Evolutionary conservation across 2,113 vertebrate genomes (phyloP), one percentile per base, ranked within the genome.

Genomic region (Ictalurus furcatus): DNA sequence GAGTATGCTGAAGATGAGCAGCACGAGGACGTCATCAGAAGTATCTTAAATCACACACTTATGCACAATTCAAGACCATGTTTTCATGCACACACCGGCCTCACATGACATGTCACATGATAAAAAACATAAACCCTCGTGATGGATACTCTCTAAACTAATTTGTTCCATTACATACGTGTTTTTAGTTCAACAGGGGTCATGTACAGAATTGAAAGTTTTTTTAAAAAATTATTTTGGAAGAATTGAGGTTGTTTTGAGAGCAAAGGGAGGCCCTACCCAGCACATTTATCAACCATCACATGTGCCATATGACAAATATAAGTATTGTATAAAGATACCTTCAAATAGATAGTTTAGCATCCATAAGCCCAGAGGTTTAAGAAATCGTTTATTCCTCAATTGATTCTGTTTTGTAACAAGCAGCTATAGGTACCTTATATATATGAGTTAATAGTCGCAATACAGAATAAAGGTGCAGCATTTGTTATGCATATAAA

Each of bases 51-150:
- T 58, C 17, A 1, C 54, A 82, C 14, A 82, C 79, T 37, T 58
- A 9, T 34, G 79, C 79, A 82, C 14, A 82, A 82, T 34, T 82
- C 54, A 82, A 82, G 17, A 82, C 52, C 54, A 30, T 82, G 54
- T 82, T 82, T 82, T 28, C n/a, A 54, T 54, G 8, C 14, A 81
- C 52, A 81, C 79, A 81, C 79, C 52, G 9, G 52, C 5, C 14
- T 56, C 79, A 81, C 30, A 21, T 81, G 17, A 56, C 30, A 21
- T 81, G 17, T 80, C 48, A 56, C 23, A 56, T 17, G 78, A 52
- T 56, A 30, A 81, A 56, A 82, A 56, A 58, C 4, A 82, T 12
- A 21, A 82, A 58, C n/a, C n/a, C 76, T n/a, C 25, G 30, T 80
- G 44, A 80, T 54, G 25, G 25, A 54, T 54, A 28, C 76, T 40